Evolutionary conservation across 2,113 vertebrate species (phyloP), one percentile per base, ranked within the genome.

Genomic region (Scartelaos histophorus): DNA sequence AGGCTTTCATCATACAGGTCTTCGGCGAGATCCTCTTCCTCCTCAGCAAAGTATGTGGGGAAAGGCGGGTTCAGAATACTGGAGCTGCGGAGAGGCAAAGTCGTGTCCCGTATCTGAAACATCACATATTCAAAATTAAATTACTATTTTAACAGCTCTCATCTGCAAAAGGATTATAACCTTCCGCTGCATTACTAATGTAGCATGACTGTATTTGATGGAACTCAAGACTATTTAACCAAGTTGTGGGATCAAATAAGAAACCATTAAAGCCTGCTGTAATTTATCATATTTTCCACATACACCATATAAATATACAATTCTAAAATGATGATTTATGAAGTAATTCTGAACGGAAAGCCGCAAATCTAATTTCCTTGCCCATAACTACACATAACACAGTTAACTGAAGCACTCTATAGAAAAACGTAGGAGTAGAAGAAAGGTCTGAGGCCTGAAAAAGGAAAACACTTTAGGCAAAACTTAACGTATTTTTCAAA

Each of bases 31-130:
- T 95, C 72, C 43, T 94, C 93, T 0, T 96, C 95, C 65, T 94
- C 95, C 80, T 99, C 97, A 53, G 93, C 93, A 82, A 98, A 99
- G 87, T 92, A 98, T 0, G 97, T 99, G 49, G 98, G 98, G 80
- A 99, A 99, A 0, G 96, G 97, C 11, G 94, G 94, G 47, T 83
- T 92, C 85, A 91, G 91, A 82, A 92, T 83, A 3, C 87, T 81
- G 69, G 93, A 82, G 22, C 74, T 87, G 74, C 90, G 91, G 17
- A 43, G 78, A 1, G 94, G 94, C 61, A 98, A 86, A 0, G 46
- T 6, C 2, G 94, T 93, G 66, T 99, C 97, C 82, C 10, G 93
- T 70, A 99, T 81, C 97, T 99, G 81, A 66, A 81, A 75, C 2
- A 71, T 38, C 81, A 17, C 65, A 66, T 24, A 22, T 2, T 29